These are phyloP conservation scores for Platycnemis pennipes DNA, from an alignment of 2,888 invertebrate genomes.

Conservation along the genomic window DNA sequence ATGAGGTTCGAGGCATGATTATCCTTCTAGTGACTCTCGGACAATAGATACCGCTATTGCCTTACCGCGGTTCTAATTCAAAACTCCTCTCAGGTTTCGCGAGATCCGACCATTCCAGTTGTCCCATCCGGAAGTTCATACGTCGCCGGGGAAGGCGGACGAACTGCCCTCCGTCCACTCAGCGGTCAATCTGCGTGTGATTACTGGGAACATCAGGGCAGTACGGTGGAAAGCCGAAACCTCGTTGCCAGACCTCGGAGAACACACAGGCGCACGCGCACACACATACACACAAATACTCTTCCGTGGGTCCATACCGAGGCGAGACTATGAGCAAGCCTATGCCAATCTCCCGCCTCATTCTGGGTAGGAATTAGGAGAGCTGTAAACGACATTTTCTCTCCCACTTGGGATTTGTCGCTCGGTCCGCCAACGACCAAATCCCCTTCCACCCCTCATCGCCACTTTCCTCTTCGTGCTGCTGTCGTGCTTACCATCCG, in stretches of 20 bases:
- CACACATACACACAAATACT: background rate
- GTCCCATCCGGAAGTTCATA: background rate
- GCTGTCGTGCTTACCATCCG: too few species aligned
- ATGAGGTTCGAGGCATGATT: too few species aligned
- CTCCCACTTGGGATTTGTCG: background rate
- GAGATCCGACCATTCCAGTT: background rate
- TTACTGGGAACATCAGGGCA: background rate
- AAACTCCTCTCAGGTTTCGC: background rate
- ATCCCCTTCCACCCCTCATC: background rate
- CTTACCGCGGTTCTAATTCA: background rate
- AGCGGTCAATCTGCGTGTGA: background rate
- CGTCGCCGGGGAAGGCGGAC: background rate
- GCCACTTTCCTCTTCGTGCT: background rate
- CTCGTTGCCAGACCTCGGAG: background rate
- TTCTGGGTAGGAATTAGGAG: background rate
- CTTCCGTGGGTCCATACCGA: too few species aligned
- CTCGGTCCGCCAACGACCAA: background rate
- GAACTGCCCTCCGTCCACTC: background rate
- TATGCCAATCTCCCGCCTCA: background rate
- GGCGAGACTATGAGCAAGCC: background rate
- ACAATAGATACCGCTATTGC: background rate
- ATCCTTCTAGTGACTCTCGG: too few species aligned
- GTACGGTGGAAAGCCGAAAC: background rate
- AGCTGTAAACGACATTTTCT: constrained; percentile 23
- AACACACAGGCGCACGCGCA: background rate